A percentile compares a stretch with the other conserved stretches of the same genome.
phyloP scores from a whole-genome alignment of 2,888 invertebrate genomes.

The Parnassius apollo region DNA sequence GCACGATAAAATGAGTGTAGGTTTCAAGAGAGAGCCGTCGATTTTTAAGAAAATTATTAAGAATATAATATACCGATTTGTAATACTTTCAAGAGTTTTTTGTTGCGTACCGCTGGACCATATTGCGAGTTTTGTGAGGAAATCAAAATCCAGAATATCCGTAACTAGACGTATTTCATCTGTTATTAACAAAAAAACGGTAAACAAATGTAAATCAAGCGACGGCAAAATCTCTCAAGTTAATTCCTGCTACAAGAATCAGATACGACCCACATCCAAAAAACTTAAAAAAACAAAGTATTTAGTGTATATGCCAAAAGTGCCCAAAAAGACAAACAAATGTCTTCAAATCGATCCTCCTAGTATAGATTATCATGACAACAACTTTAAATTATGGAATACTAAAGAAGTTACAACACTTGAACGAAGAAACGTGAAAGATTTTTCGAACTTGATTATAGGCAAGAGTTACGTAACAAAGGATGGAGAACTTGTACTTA shows the following conservation, averaged over 20 bases:
- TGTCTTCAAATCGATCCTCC: conserved; percentile 15
- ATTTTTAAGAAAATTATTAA: conserved; percentile 19
- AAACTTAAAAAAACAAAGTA: conserved; percentile 4
- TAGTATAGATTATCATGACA: conserved; percentile 13
- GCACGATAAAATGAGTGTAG: conserved; percentile 18
- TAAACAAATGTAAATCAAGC: conserved; percentile 13
- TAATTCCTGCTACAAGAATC: background rate
- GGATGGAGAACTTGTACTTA: conserved; percentile 10
- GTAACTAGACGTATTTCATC: conserved; percentile 8
- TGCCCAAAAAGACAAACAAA: conserved; percentile 16
- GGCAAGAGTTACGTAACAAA: conserved; percentile 11
- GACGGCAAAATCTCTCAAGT: conserved; percentile 4
- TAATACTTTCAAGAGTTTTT: conserved; percentile 18
- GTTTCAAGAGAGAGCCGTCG: conserved; percentile 4
- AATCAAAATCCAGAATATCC: conserved; percentile 9
- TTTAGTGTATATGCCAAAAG: conserved; percentile 19
- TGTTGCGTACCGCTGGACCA: conserved; percentile 23
- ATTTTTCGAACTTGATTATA: conserved; percentile 6
- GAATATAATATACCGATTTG: conserved; percentile 15
- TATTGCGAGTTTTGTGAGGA: conserved; percentile 16
- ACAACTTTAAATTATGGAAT: conserved; percentile 21
- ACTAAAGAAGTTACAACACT: conserved; percentile 11
- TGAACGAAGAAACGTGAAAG: background rate
- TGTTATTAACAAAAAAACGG: background rate
- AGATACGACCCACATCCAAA: background rate